phyloP scores from a whole-genome alignment of 2,888 invertebrate species.

The Drosophila monieri region DNA sequence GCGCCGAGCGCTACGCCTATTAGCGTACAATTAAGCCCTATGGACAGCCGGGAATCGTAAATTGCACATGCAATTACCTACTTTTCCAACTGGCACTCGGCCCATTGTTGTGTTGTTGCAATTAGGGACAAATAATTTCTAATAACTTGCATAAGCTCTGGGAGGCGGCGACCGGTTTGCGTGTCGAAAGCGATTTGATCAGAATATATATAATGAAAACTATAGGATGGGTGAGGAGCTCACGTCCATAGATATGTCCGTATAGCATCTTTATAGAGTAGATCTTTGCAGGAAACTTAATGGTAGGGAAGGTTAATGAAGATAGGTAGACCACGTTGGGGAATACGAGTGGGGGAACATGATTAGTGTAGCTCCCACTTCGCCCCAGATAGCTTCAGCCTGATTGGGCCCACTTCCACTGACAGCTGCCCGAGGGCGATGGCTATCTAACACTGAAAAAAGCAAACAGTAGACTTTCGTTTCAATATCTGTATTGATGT shows the following conservation, averaged over 20 bases:
- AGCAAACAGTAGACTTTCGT: not conserved
- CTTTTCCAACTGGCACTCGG: not conserved
- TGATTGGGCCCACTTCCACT: constrained; percentile 1
- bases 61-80: constrained; percentile 38
- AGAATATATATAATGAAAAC: constrained; percentile 17
- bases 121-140: constrained; percentile 11
- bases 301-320: not conserved
- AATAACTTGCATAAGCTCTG: constrained; percentile 29
- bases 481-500: constrained; percentile 1
- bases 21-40: constrained; percentile 27
- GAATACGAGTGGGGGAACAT: not conserved
- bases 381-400: not conserved
- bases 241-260: not conserved
- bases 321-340: constrained; percentile 11
- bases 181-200: constrained; percentile 31
- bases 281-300: not conserved
- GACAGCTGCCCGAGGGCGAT: not conserved
- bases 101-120: not conserved
- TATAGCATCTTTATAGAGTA: too few relatives aligned
- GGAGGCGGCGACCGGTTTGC: constrained; percentile 25
- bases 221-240: constrained; percentile 1
- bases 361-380: constrained; percentile 21
- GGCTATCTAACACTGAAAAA: not conserved
- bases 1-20: constrained; percentile 26
- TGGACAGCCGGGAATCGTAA: constrained; percentile 30